These are phyloP conservation scores for Matsumyia berberina DNA, from an alignment of 2,888 invertebrate species.

Conservation along the genomic window DNA sequence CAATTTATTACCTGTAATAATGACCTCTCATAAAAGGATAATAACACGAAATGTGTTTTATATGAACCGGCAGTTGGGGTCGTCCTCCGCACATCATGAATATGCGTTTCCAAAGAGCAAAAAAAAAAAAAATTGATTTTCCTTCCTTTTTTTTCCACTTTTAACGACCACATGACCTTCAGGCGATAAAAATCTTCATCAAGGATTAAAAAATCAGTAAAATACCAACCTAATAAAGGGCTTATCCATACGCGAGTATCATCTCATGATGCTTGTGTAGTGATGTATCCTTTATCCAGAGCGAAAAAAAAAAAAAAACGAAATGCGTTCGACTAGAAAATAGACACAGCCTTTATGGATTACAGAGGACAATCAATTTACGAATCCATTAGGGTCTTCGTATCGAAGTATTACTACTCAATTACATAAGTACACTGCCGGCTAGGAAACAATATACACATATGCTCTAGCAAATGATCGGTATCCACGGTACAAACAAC, in stretches of 20 bases:
- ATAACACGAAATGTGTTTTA: slow-evolving; percentile 48
- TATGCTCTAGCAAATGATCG: slow-evolving; percentile 60
- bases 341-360: slow-evolving; percentile 36
- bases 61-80: background rate
- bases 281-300: slow-evolving; percentile 31
- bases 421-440: slow-evolving; percentile 75
- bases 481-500: slow-evolving; percentile 53
- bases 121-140: slow-evolving; percentile 26
- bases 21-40: slow-evolving; percentile 63
- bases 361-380: slow-evolving; percentile 62
- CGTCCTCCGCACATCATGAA: slow-evolving; percentile 1
- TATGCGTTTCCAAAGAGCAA: slow-evolving; percentile 2
- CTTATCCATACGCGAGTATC: slow-evolving; percentile 63
- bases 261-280: slow-evolving; percentile 54
- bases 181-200: slow-evolving; percentile 30
- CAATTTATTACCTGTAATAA: slow-evolving; percentile 70
- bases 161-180: slow-evolving; percentile 39
- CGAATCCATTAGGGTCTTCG: slow-evolving; percentile 55
- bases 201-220: slow-evolving; percentile 33
- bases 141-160: background rate
- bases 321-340: slow-evolving; percentile 14
- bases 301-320: background rate
- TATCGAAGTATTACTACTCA: slow-evolving; percentile 53
- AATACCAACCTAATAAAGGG: slow-evolving; percentile 68
- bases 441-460: slow-evolving; percentile 57